Evolutionary conservation across 2,797 vertebrate species (phyloP), one percentile per base, ranked within the genome.

Genomic region (Xiphophorus birchmanni): DNA sequence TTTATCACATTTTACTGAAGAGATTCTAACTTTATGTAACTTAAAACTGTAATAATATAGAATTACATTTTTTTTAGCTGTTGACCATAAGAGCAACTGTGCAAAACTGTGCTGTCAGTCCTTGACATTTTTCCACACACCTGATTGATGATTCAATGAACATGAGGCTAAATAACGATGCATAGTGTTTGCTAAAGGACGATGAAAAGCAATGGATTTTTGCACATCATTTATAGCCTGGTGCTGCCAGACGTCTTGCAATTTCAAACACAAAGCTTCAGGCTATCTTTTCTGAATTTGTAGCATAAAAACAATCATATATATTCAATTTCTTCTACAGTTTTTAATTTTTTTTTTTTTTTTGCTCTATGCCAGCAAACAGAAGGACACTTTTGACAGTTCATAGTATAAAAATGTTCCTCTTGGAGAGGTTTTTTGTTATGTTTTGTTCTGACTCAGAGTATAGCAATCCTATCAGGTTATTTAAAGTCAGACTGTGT

Each of bases 61-160:
- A n/a, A 15, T 42, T 26, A 12, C 2, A 18, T 42, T 35, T 1
- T 37, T 48, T 47, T 76, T 48, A n/a, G 7, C 69, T 73, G 72
- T 40, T 74, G 78, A 80, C 65, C 2, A 17, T 42, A 3, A 48
- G 76, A 29, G 29, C 69, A 29, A 73, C 76, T 67, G 48, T 79
- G 44, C 40, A 76, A 45, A 82, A 75, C 11, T 73, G 35, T 60
- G 23, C 67, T 44, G 26, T 73, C 65, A 69, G 52, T 73, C 18
- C 32, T 40, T 75, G 65, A 83, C 80, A 78, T 77, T 72, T 32
- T 83, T 77, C 47, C 73, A 77, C 76, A 84, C 58, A 21, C n/a
- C 74, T 86, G 77, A 84, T 73, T 83, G 73, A 84, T 83, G 56
- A 78, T 80, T 35, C 29, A 40, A 52, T 81, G 78, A 82, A 80